phyloP scores from a whole-genome alignment of 2,113 vertebrate species.

The Chlorodrepanis virens region DNA sequence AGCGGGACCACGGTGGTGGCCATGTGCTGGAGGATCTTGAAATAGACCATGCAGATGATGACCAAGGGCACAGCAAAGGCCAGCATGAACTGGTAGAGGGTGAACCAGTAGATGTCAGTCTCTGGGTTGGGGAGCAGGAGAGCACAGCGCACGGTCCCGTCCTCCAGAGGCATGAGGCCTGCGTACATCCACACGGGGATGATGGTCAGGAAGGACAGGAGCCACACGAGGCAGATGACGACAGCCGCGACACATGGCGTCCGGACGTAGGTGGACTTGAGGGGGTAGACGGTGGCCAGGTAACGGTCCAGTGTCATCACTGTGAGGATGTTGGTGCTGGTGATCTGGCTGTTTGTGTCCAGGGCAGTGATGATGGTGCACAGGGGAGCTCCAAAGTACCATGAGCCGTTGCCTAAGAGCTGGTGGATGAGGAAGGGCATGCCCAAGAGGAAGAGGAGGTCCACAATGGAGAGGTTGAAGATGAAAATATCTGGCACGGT shows the following conservation, averaged over 20 bases:
- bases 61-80: constrained; percentile 80
- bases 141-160: constrained; percentile 78
- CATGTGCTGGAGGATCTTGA: constrained; percentile 86
- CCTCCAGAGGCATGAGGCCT: constrained; percentile 81
- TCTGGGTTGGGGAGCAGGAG: constrained; percentile 81
- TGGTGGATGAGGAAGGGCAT: constrained; percentile 90
- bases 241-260: constrained; percentile 73
- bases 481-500: constrained; percentile 87
- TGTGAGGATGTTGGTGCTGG: constrained; percentile 86
- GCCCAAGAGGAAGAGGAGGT: constrained; percentile 83
- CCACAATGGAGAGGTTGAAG: constrained; percentile 82
- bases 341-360: constrained; percentile 86
- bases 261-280: constrained; percentile 79
- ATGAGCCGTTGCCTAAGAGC: constrained; percentile 82
- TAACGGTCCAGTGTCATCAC: constrained; percentile 86
- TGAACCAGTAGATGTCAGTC: constrained; percentile 83
- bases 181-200: constrained; percentile 85
- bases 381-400: constrained; percentile 81
- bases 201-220: constrained; percentile 80
- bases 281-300: constrained; percentile 83
- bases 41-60: constrained; percentile 81
- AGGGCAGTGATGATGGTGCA: constrained; percentile 84
- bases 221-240: constrained; percentile 79
- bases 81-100: constrained; percentile 85
- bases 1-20: constrained; percentile 79